A percentile compares a stretch with the other conserved stretches of the same genome.
Conservation (phyloP, 1,140 invertebrate genomes). For the Bombyx mandarina region DNA sequence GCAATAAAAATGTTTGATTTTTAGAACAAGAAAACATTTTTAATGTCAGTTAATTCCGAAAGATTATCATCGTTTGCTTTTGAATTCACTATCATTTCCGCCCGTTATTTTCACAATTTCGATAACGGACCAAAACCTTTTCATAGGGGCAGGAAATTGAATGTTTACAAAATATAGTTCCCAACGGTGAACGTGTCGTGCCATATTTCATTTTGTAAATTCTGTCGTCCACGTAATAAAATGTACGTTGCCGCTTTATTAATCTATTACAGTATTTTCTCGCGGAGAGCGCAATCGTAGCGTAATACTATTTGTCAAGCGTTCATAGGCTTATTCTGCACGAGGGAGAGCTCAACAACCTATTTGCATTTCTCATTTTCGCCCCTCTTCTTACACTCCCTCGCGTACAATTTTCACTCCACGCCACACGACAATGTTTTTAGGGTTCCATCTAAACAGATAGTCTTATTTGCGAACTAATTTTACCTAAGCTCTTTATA, state of each 20-base stretch:
- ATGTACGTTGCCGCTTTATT: conserved; percentile 21
- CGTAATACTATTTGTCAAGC: conserved; percentile 46
- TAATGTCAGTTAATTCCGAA: too few species aligned
- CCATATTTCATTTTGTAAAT: conserved; percentile 17
- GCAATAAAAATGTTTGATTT: too few species aligned
- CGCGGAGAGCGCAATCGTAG: conserved; percentile 26
- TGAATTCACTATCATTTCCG: conserved; percentile 35
- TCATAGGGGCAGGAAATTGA: conserved; percentile 34
- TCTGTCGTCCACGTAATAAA: conserved; percentile 7
- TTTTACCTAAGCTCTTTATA: not conserved
- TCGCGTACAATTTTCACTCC: conserved; percentile 33
- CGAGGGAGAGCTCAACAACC: conserved; percentile 33
- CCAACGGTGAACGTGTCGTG: conserved; percentile 16
- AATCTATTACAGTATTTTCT: conserved; percentile 26
- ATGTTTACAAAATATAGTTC: conserved; percentile 28
- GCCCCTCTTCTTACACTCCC: conserved; percentile 35
- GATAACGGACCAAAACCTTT: conserved; percentile 20
- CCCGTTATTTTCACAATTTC: conserved; percentile 27
- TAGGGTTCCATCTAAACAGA: conserved; percentile 16
- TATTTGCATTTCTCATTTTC: conserved; percentile 61
- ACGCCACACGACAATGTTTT: conserved; percentile 20
- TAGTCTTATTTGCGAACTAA: not conserved
- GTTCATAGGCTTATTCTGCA: conserved; percentile 38
- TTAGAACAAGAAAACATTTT: too few species aligned
- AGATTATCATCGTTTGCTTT: conserved; percentile 12